Base-by-base conservation (phyloP, 53 echinoderm and acorn worm species). In the Patiria pectinifera region DNA sequence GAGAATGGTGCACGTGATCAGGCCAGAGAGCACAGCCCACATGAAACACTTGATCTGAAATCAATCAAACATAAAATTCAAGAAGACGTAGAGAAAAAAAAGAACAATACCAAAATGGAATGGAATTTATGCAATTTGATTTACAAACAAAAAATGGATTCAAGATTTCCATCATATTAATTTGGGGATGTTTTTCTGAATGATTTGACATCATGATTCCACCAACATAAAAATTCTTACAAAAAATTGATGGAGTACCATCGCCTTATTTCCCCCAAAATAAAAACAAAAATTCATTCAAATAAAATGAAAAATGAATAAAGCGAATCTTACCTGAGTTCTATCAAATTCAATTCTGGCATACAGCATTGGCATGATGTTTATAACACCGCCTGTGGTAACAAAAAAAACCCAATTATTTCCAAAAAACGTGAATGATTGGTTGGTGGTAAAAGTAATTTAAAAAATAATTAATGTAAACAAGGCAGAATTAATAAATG, bases 361-460 rank as follows among this genome's bases (percentile, higher is more conserved):
- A 82, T 96, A 97, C 95, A 99, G 91, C 96, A 99, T 96, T 16
- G 99, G 99, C 95, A 99, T 95, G 48, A 99, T 96, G 83, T 96
- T 93, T 23, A 97, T 94, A 25, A 99, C 95, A 79, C 99, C 99
- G 43, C 99, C 99, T 97, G 84, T 35, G 58, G 83, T 75, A 81
- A 6, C 8, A 6, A 53, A 53, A 53, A 53, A 60, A 62, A 62
- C n/a, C n/a, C n/a, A n/a, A n/a, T n/a, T n/a, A n/a, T n/a, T n/a
- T n/a, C n/a, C n/a, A n/a, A n/a, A n/a, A n/a, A n/a, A n/a, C n/a
- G n/a, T 14, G 6, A 15, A 0, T 66, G 69, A 85, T 85, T 83
- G 63, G 1, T 69, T 47, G 71, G 86, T 45, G 79, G 47, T 59
- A 18, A 59, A 58, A 58, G 9, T 24, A 82, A 74, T 69, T 16